Evolutionary conservation across 1,140 invertebrate genomes (phyloP).

Genomic region (Ditylenchus dipsaci): DNA sequence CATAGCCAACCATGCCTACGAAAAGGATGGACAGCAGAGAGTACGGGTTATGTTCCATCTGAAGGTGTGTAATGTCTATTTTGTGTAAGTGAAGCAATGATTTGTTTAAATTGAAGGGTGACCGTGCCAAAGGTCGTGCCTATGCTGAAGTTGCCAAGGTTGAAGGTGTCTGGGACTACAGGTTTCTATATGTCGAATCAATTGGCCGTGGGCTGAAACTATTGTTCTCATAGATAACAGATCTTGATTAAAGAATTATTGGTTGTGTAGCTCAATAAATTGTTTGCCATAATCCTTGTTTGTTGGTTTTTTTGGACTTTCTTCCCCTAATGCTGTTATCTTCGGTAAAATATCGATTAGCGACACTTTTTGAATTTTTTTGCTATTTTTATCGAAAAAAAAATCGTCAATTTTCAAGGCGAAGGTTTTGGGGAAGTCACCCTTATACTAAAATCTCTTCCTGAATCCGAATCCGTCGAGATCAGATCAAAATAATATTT

Average conservation of each 20-base stretch:
- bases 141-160: slow-evolving; percentile 47
- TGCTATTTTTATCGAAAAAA: too few species aligned
- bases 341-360: too few species aligned
- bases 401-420: too few species aligned
- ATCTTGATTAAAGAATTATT: slow-evolving; percentile 6
- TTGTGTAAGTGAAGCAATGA: background rate
- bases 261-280: background rate
- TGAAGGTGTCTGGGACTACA: slow-evolving; percentile 49
- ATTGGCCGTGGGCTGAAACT: slow-evolving; percentile 28
- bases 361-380: too few species aligned
- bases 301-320: background rate
- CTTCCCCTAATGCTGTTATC: too few species aligned
- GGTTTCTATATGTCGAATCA: slow-evolving; percentile 48
- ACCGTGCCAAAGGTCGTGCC: slow-evolving; percentile 35
- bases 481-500: too few species aligned
- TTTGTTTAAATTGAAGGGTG: slow-evolving; percentile 46
- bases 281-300: background rate
- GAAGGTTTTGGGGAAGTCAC: too few species aligned
- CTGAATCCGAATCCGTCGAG: too few species aligned
- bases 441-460: too few species aligned
- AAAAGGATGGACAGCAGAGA: slow-evolving; percentile 50
- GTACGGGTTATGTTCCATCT: slow-evolving; percentile 51
- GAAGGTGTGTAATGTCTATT: slow-evolving; percentile 2
- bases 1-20: slow-evolving; percentile 45
- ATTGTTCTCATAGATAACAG: slow-evolving; percentile 54